These are phyloP conservation scores for Cryptocephalus primarius DNA, from an alignment of 2,888 invertebrate genomes.

Conservation along the genomic window DNA sequence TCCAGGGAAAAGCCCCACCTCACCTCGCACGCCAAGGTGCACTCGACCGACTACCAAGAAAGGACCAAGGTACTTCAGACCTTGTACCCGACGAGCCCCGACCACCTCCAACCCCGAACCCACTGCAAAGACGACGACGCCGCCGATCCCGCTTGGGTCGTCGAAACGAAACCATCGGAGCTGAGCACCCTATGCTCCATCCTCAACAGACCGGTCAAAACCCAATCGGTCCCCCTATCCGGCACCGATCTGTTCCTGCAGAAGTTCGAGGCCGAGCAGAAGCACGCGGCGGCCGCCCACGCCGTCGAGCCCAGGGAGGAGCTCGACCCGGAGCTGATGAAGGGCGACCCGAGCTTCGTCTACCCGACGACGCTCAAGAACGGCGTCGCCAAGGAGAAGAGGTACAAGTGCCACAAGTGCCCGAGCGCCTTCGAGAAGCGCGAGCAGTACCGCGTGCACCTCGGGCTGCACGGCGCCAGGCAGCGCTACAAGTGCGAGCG, in stretches of 20 bases:
- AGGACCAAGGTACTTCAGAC: slow-evolving; percentile 58
- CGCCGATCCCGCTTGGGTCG: slow-evolving; percentile 39
- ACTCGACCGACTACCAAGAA: slow-evolving; percentile 68
- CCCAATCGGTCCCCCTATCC: slow-evolving; percentile 45
- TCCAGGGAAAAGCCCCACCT: slow-evolving; percentile 60
- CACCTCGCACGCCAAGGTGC: slow-evolving; percentile 56
- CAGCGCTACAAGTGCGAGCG: slow-evolving; percentile 72
- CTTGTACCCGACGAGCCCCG: slow-evolving; percentile 51
- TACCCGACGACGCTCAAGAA: slow-evolving; percentile 66
- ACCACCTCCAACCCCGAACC: slow-evolving; percentile 52
- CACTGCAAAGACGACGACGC: slow-evolving; percentile 34
- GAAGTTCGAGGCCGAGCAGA: slow-evolving; percentile 45
- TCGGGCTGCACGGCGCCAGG: slow-evolving; percentile 71
- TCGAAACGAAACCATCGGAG: slow-evolving; percentile 23
- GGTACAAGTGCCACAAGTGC: slow-evolving; percentile 75
- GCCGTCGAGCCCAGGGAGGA: slow-evolving; percentile 44
- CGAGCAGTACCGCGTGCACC: slow-evolving; percentile 73
- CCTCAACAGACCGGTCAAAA: slow-evolving; percentile 20
- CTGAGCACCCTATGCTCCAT: slow-evolving; percentile 18
- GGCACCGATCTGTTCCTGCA: slow-evolving; percentile 57
- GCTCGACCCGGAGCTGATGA: slow-evolving; percentile 56
- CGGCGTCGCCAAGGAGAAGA: slow-evolving; percentile 62
- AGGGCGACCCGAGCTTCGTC: slow-evolving; percentile 65
- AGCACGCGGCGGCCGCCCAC: slow-evolving; percentile 34
- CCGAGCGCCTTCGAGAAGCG: slow-evolving; percentile 81